Evolutionary conservation across 2,888 invertebrate genomes (phyloP), one percentile per base, ranked within the genome.

Genomic region (Lamproptera curius): DNA sequence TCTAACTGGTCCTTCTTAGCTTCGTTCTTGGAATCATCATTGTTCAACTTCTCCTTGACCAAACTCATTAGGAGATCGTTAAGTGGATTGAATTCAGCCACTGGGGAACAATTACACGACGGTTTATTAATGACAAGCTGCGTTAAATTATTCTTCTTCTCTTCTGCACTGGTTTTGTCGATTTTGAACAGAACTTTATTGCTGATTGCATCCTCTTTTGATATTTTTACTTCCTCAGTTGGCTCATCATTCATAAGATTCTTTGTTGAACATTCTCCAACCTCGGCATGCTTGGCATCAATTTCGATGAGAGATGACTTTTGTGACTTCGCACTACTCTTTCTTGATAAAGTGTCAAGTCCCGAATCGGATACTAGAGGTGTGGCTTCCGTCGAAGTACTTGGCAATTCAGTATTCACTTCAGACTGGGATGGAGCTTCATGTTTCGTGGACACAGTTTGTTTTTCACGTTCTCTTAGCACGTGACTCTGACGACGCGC

Each of bases 401-500:
- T 76, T 10, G 82, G 73, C 43, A 67, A 57, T 53, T 79, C 76
- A 50, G 60, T 67, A 36, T 64, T 62, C 36, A 67, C 61, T 46
- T 80, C 77, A 20, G 73, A 56, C 52, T 76, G 69, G 15, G 67
- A 49, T 16, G 64, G 50, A 41, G 68, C 57, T 51, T 86, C 80
- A 42, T 76, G 52, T 67, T 83, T 83, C 5, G 68, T 50, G 23
- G 68, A 59, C 55, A 58, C 68, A 38, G 55, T 80, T 64, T 91
- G 92, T 70, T 90, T 91, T 65, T 95, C 94, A 42, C 94, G 89
- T 76, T 96, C 96, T 28, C 96, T 86, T 41, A 96, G 73, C 16
- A 97, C 93, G 73, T 97, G 97, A 52, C 96, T 96, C 72, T 97
- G 97, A 46, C 98, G 90, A 45, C 97, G 90, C 23, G 98, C 98